Base-by-base conservation (phyloP, 2,113 vertebrate genomes). In the Pangasianodon hypophthalmus region DNA sequence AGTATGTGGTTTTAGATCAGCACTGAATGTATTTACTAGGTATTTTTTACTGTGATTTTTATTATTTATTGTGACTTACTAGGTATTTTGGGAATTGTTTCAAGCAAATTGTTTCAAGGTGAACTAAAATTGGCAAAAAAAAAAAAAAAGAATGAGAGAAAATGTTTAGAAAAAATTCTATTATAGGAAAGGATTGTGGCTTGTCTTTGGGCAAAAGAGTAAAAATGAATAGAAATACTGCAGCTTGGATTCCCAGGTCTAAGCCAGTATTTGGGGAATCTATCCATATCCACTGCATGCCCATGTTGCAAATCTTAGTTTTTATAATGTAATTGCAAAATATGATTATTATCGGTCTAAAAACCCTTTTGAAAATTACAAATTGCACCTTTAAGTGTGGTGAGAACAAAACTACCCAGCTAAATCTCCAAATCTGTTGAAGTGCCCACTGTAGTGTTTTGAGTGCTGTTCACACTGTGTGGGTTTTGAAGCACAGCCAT, bases 401-500 rank as follows among this genome's bases (percentile, higher is more conserved):
- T 79, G 75, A 50, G 24, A 8, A 50, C 10, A 79, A 50, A 77
- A 77, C 44, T 77, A 24, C 1, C 44, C 24, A 48, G 46, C 44
- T 14, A 29, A 79, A 79, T 16, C 75, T 79, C 77, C 26, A 80
- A 80, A 80, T 50, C 24, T 50, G 4, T 80, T 79, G 26, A 80
- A 80, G 77, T 80, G 46, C 26, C 46, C 7, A 16, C 10, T 80
- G 48, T 10, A 80, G 77, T 80, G 77, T 52, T 80, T 50, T 50
- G 77, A 80, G 77, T n/a, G 77, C 77, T 80, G 26, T 50, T 80
- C 46, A 80, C 46, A 52, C 77, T 50, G 77, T 80, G 77, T 52
- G 77, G 46, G 77, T 52, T 80, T 80, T 80, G 46, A 80, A 80
- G 26, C 77, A 80, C 77, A 29, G 11, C 46, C 24, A 79, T 48